Evolutionary conservation across 2,888 invertebrate species (phyloP).

Genomic region (Coleophora deauratella): DNA sequence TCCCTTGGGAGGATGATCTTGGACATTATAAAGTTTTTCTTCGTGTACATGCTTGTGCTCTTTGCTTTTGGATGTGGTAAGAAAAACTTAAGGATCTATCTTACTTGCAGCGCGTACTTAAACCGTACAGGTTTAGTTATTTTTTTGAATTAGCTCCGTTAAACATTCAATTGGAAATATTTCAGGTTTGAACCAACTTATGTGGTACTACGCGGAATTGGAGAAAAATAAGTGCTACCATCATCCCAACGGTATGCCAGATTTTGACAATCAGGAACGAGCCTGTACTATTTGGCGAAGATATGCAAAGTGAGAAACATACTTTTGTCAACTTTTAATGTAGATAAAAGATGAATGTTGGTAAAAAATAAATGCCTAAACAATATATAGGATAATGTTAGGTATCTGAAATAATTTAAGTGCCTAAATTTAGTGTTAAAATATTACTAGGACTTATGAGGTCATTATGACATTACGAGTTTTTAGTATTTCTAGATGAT

Average conservation of each 20-base stretch:
- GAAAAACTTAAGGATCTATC: slow-evolving; percentile 21
- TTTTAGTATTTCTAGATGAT: too few species aligned
- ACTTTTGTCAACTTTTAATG: not conserved
- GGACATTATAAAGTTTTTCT: slow-evolving; percentile 97
- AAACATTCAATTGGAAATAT: too few species aligned
- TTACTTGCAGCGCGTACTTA: too few species aligned
- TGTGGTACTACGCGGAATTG: slow-evolving; percentile 94
- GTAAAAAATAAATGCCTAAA: too few species aligned
- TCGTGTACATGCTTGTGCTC: slow-evolving; percentile 92
- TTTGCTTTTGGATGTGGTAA: slow-evolving; percentile 97
- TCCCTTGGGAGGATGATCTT: slow-evolving; percentile 95
- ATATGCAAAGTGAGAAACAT: slow-evolving; percentile 83
- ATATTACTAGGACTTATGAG: too few species aligned
- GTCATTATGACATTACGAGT: too few species aligned
- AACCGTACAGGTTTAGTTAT: too few species aligned
- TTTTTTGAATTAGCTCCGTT: too few species aligned
- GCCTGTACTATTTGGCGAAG: slow-evolving; percentile 90
- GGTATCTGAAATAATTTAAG: too few species aligned
- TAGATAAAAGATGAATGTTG: too few species aligned
- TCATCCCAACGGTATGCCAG: slow-evolving; percentile 79
- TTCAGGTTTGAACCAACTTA: slow-evolving; percentile 87
- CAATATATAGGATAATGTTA: too few species aligned
- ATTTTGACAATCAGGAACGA: slow-evolving; percentile 88
- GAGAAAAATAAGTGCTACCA: slow-evolving; percentile 92
- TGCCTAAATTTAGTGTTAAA: too few species aligned